These are phyloP conservation scores for Pseudolaguvia tuberculata DNA, from an alignment of 2,113 vertebrate species.

Conservation along the genomic window DNA sequence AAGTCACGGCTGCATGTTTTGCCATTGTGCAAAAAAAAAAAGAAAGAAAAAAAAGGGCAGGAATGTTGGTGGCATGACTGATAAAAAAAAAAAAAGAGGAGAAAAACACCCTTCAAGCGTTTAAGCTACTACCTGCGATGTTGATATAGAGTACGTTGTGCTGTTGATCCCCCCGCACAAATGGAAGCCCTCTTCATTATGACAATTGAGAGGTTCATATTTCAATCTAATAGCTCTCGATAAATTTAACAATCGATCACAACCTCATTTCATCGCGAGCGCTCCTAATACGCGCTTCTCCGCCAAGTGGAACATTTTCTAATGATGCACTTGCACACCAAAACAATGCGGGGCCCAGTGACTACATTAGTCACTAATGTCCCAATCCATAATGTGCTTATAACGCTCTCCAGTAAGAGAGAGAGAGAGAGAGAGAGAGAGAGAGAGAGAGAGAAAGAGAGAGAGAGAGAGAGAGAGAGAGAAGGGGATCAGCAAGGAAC, in stretches of 20 bases:
- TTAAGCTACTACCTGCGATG: constrained; percentile 60
- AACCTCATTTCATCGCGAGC: constrained; percentile 78
- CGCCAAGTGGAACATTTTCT: constrained; percentile 80
- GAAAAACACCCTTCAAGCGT: constrained; percentile 58
- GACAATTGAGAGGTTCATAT: constrained; percentile 81
- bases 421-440: constrained; percentile 59
- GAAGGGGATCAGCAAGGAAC: constrained; percentile 56
- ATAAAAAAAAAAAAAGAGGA: constrained; percentile 52
- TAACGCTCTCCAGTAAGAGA: constrained; percentile 72
- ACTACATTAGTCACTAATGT: constrained; percentile 80
- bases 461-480: constrained; percentile 62
- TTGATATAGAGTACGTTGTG: constrained; percentile 65
- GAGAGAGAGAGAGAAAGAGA: constrained; percentile 58
- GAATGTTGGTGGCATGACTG: constrained; percentile 52
- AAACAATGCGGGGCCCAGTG: constrained; percentile 69
- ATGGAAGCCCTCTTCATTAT: constrained; percentile 75
- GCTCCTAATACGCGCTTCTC: constrained; percentile 76
- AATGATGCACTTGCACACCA: constrained; percentile 78
- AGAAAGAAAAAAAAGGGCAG: constrained; percentile 11
- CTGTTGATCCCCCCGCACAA: constrained; percentile 70
- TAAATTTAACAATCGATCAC: constrained; percentile 87
- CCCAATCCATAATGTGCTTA: constrained; percentile 78
- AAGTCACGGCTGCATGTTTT: background rate
- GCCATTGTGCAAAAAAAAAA: constrained; percentile 17
- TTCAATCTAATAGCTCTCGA: constrained; percentile 79